Conservation (phyloP, 2,113 vertebrate genomes). For the Propithecus coquereli region DNA sequence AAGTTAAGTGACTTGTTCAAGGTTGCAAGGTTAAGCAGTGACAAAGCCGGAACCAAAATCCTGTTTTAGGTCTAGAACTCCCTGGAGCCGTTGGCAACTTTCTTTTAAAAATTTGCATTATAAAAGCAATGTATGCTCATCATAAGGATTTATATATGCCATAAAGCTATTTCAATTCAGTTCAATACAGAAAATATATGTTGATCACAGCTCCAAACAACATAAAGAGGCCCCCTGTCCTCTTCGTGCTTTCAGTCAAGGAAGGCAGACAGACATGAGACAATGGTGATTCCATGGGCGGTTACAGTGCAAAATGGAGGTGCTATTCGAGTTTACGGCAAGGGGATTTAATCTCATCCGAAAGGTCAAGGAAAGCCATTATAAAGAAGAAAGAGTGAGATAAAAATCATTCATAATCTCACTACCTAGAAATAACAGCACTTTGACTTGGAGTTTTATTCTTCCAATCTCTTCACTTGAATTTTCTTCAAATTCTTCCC, state of each 20-base stretch:
- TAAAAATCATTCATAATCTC: background rate
- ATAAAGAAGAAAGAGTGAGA: background rate
- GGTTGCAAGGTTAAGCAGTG: background rate
- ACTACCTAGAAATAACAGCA: background rate
- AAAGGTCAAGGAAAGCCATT: background rate
- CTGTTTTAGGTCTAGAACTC: background rate
- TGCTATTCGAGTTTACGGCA: background rate
- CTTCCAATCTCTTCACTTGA: background rate
- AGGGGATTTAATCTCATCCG: background rate
- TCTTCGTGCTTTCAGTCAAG: accelerated
- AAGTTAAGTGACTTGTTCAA: background rate
- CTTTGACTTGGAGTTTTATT: background rate
- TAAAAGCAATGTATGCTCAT: background rate
- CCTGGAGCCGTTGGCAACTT: background rate
- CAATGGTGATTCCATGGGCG: no score
- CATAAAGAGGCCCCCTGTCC: background rate
- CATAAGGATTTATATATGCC: background rate
- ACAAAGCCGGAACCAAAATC: background rate
- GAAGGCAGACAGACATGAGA: background rate
- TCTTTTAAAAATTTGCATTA: background rate
- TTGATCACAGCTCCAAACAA: background rate
- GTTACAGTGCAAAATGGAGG: background rate
- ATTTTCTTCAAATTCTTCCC: background rate
- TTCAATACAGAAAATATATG: background rate
- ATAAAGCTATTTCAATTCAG: background rate